Conservation (phyloP, 2,888 invertebrate genomes). For the Melanostoma scalare region DNA sequence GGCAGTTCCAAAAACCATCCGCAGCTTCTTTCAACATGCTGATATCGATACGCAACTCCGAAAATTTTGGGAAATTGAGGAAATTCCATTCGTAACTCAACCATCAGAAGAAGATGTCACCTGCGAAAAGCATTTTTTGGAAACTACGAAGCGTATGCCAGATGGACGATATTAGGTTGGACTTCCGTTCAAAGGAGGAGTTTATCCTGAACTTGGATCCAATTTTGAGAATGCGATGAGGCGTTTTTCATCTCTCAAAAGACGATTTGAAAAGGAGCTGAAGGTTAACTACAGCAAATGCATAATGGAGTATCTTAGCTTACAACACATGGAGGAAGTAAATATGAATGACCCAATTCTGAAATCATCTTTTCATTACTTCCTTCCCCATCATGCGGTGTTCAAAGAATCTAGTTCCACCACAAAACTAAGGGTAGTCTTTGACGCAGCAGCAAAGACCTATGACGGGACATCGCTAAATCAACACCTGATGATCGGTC, state of each 20-base stretch:
- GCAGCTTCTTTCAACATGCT: not conserved
- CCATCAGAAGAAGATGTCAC: not conserved
- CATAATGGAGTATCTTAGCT: conserved; percentile 6
- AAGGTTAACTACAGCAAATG: not conserved
- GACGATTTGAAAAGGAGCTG: not conserved
- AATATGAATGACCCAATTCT: not conserved
- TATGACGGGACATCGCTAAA: not conserved
- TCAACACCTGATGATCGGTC: conserved; percentile 5
- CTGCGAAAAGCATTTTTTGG: not conserved
- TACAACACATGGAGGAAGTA: not conserved
- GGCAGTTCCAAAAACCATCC: not conserved
- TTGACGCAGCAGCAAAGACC: no score
- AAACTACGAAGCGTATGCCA: conserved; percentile 2
- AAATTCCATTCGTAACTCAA: no score
- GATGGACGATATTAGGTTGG: conserved; percentile 3
- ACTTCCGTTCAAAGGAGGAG: no score
- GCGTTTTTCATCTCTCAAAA: not conserved
- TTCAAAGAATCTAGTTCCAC: conserved; percentile 24
- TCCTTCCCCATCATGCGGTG: conserved; percentile 9
- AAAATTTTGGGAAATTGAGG: not conserved
- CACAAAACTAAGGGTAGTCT: not conserved
- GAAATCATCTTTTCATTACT: not conserved
- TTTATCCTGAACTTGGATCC: no score
- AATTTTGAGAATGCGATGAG: not conserved
- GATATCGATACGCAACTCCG: conserved; percentile 2